Conservation (phyloP, 2,888 invertebrate species). For the Dysmachus trigonus region DNA sequence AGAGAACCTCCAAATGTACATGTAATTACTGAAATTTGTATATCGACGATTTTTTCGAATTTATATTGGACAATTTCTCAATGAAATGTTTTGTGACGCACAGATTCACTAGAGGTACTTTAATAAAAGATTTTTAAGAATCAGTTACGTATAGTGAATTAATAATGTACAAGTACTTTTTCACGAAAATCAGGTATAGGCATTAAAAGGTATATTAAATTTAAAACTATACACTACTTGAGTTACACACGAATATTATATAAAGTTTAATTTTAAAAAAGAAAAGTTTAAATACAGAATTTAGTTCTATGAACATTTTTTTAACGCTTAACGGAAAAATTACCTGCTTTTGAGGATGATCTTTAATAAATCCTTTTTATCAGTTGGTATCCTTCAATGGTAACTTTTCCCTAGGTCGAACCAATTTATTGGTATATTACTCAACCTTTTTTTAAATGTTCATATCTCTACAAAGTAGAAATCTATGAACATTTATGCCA, state of each 20-base stretch:
- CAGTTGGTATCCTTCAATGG: neutral
- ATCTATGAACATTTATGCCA: neutral
- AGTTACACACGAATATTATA: neutral
- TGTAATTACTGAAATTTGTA: too few relatives aligned
- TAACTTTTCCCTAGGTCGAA: neutral
- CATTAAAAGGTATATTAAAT: neutral
- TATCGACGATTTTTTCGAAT: too few relatives aligned
- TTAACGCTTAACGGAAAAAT: neutral
- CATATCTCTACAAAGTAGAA: neutral
- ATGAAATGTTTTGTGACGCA: too few relatives aligned
- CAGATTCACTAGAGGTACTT: too few relatives aligned
- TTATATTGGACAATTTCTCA: too few relatives aligned
- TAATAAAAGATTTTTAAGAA: too few relatives aligned
- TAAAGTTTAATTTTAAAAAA: neutral
- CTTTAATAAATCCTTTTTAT: neutral
- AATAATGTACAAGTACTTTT: too few relatives aligned
- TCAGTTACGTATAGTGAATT: too few relatives aligned
- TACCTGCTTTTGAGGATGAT: neutral
- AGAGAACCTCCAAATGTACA: too few relatives aligned
- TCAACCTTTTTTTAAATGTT: neutral
- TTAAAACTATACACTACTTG: neutral
- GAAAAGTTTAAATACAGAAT: neutral
- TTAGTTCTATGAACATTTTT: neutral
- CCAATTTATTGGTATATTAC: neutral
- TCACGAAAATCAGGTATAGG: too few relatives aligned